Conservation (phyloP, 2,113 vertebrate species). For the Serinus canaria region DNA sequence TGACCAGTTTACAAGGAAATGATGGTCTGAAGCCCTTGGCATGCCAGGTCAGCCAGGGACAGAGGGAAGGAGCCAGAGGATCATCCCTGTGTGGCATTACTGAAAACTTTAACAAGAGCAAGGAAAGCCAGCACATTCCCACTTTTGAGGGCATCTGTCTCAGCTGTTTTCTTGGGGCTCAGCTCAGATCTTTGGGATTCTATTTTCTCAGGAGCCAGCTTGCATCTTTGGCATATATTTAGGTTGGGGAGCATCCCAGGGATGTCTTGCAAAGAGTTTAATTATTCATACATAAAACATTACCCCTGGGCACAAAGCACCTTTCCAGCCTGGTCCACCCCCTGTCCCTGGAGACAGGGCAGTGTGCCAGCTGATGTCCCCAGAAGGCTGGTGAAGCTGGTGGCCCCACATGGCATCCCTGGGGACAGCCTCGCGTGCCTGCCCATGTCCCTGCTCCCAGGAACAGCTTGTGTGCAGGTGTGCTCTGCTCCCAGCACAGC, state of each 20-base stretch:
- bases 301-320: neutral
- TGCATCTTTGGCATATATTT: neutral
- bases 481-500: neutral
- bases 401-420: neutral
- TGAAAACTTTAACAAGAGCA: neutral
- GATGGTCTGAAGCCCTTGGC: neutral
- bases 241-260: neutral
- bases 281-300: neutral
- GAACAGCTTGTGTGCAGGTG: constrained; percentile 42
- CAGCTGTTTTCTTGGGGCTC: neutral
- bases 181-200: neutral
- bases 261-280: neutral
- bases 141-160: neutral
- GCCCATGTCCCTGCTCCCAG: neutral
- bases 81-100: neutral
- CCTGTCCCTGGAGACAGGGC: neutral
- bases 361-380: neutral
- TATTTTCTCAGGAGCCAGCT: neutral
- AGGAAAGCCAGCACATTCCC: neutral
- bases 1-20: neutral
- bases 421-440: neutral
- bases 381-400: neutral
- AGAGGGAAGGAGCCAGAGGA: neutral
- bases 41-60: neutral
- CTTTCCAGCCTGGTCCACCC: neutral